These are phyloP conservation scores for Brachionus rotundiformis DNA, from an alignment of 1,140 invertebrate species.

Conservation along the genomic window DNA sequence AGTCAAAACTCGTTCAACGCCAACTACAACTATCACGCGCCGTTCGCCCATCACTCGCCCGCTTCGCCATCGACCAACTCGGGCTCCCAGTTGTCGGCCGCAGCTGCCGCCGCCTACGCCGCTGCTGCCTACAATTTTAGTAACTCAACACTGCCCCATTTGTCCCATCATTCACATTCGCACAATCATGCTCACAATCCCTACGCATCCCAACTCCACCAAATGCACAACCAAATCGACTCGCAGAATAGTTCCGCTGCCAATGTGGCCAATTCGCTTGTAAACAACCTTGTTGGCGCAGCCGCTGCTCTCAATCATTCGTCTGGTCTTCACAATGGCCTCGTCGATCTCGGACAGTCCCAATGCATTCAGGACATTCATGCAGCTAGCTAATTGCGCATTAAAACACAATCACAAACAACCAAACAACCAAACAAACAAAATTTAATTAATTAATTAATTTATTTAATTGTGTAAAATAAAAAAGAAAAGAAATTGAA, in stretches of 20 bases:
- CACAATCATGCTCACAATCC: neutral
- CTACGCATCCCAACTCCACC: conserved; percentile 22
- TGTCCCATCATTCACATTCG: conserved; percentile 33
- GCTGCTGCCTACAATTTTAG: conserved; percentile 40
- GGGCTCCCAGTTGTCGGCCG: neutral
- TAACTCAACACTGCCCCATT: neutral
- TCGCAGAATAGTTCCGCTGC: conserved; percentile 12
- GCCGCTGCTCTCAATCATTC: conserved; percentile 16
- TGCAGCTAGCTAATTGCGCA: conserved; percentile 40
- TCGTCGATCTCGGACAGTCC: conserved; percentile 50
- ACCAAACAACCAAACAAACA: neutral
- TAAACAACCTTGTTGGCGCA: conserved; percentile 34
- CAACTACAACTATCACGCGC: conserved; percentile 4
- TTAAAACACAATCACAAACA: neutral
- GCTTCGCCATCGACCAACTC: neutral
- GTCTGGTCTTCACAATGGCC: conserved; percentile 48
- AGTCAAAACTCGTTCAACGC: conserved; percentile 20
- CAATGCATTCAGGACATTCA: conserved; percentile 50
- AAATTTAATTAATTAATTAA: neutral
- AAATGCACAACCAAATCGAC: conserved; percentile 39
- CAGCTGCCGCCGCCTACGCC: conserved; percentile 29
- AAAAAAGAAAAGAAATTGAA: neutral
- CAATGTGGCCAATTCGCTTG: conserved; percentile 23
- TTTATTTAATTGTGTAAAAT: conserved; percentile 41
- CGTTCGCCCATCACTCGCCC: conserved; percentile 25